Percentiles rank a stretch among this genome's conserved stretches.
Evolutionary conservation across 1,140 invertebrate species (phyloP).

Genomic region (Protaetia brevitarsis): DNA sequence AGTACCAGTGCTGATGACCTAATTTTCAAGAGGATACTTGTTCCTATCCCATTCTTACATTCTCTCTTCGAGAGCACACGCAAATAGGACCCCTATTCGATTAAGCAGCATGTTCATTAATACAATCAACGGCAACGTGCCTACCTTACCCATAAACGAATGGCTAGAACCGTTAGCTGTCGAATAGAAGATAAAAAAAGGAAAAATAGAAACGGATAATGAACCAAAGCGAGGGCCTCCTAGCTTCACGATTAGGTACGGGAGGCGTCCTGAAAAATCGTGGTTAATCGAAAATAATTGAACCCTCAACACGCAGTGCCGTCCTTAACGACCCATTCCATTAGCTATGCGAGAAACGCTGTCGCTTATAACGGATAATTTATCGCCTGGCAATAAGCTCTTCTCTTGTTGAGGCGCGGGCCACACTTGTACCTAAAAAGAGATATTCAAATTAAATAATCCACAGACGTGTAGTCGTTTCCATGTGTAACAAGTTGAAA

Average conservation of each 20-base stretch:
- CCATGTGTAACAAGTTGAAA: no score
- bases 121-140: no score
- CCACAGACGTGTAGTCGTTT: background rate
- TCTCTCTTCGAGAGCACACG: no score
- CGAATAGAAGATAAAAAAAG: background rate
- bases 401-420: background rate
- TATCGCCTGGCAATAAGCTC: background rate
- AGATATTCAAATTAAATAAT: constrained; percentile 7
- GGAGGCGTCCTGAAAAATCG: background rate
- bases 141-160: no score
- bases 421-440: background rate
- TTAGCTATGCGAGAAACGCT: background rate
- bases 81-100: no score
- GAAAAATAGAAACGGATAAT: background rate
- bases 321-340: background rate
- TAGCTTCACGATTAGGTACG: background rate
- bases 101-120: no score
- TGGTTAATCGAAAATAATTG: constrained; percentile 14
- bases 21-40: no score
- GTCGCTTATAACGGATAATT: constrained; percentile 7
- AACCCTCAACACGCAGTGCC: constrained; percentile 16
- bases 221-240: background rate
- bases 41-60: no score
- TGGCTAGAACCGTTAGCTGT: no score
- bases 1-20: no score